phyloP scores from a whole-genome alignment of 2,888 invertebrate species.

The Schizaphis graminum region DNA sequence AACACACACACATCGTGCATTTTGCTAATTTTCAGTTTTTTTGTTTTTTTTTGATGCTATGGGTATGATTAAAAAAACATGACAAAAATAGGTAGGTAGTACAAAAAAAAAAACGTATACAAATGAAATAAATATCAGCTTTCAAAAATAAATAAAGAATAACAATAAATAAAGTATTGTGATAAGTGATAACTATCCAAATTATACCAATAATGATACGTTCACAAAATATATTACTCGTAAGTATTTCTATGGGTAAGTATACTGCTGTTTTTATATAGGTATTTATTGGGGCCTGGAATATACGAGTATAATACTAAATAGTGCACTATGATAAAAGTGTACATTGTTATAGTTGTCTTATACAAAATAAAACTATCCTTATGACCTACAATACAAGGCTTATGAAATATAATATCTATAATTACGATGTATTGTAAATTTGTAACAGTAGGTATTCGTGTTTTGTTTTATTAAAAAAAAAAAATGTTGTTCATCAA shows the following conservation, averaged over 20 bases:
- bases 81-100: not conserved
- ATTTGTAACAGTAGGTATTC: too few species aligned
- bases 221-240: not conserved
- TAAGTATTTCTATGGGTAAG: not conserved
- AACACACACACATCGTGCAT: conserved; percentile 65
- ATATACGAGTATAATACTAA: not conserved
- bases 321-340: not conserved
- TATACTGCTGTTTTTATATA: not conserved
- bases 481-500: not conserved
- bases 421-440: not conserved
- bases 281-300: not conserved
- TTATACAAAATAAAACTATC: not conserved
- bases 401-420: not conserved
- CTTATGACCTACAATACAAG: not conserved
- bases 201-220: conserved; percentile 24
- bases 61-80: conserved; percentile 52
- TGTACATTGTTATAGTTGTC: not conserved
- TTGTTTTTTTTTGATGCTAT: conserved; percentile 48
- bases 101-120: not conserved
- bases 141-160: too few species aligned
- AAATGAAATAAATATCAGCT: conserved; percentile 35
- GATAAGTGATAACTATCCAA: not conserved
- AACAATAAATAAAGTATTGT: too few species aligned
- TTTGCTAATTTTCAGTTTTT: conserved; percentile 63
- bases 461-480: not conserved